A percentile compares a stretch with the other conserved stretches of the same genome.
Conservation (phyloP, 2,888 invertebrate species). For the Cecidostiba fungosa region DNA sequence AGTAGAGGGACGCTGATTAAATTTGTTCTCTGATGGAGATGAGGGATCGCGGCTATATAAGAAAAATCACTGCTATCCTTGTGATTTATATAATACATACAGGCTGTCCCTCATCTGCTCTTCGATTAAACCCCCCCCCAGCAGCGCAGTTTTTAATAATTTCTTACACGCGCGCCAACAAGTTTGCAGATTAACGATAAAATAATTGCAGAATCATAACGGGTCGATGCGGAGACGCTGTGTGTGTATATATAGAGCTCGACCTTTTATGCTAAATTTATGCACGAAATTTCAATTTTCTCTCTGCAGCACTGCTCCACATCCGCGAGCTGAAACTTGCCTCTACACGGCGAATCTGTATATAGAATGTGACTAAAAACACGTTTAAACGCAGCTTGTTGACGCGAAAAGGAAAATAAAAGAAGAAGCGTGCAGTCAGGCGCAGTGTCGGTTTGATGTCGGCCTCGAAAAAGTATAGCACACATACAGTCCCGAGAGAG, state of each 20-base stretch:
- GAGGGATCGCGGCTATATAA: not conserved
- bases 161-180: slow-evolving; percentile 5
- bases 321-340: not conserved
- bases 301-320: slow-evolving; percentile 20
- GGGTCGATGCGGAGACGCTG: slow-evolving; percentile 14
- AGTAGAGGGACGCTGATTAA: not conserved
- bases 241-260: not conserved
- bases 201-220: slow-evolving; percentile 20
- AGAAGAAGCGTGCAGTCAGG: not conserved
- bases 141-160: not conserved
- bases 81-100: slow-evolving; percentile 5
- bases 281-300: slow-evolving; percentile 43
- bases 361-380: not conserved
- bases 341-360: not conserved
- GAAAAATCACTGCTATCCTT: not conserved
- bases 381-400: no score
- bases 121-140: no score
- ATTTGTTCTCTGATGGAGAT: not conserved
- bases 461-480: not conserved
- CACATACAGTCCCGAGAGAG: not conserved
- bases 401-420: no score
- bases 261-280: slow-evolving; percentile 35
- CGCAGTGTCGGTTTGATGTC: not conserved
- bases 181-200: slow-evolving; percentile 13
- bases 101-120: no score